A percentile compares a stretch with the other conserved stretches of the same genome.
phyloP scores from a whole-genome alignment of 2,888 invertebrate species.

The Imbricaverruca yamaguchii region DNA sequence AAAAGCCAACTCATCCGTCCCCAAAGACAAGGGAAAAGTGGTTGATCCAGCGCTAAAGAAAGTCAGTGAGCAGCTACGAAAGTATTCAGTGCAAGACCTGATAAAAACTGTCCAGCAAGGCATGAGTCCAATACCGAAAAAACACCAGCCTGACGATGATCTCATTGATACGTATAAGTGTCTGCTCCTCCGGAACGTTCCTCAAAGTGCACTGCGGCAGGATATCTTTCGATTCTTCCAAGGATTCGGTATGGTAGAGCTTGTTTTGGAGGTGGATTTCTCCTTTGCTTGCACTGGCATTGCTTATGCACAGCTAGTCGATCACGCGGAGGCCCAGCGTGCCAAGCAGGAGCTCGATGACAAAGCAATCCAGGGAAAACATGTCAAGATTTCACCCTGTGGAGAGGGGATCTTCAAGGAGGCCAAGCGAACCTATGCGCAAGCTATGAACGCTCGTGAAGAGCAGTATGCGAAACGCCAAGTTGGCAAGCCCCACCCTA shows the following conservation, averaged over 20 bases:
- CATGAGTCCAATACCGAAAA: neutral
- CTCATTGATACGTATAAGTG: neutral
- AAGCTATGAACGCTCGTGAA: neutral
- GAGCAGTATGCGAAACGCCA: conserved; percentile 1
- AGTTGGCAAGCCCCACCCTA: neutral
- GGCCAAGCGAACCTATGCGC: neutral
- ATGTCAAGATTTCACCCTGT: neutral
- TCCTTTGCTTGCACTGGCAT: neutral
- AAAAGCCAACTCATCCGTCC: neutral
- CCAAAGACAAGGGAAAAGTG: neutral
- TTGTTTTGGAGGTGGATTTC: neutral
- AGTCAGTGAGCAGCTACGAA: conserved; percentile 1
- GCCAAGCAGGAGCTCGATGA: neutral
- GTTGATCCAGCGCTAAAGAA: neutral
- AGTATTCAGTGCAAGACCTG: neutral
- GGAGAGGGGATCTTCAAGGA: conserved; percentile 1
- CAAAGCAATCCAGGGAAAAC: neutral
- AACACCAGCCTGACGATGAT: neutral
- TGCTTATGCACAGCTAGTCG: neutral
- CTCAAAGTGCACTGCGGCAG: neutral
- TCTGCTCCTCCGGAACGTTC: conserved; percentile 2
- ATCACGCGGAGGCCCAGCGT: conserved; percentile 2
- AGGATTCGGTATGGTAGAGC: neutral
- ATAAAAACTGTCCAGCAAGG: neutral
- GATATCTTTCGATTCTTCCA: conserved; percentile 5